Evolutionary conservation across 2,888 invertebrate genomes (phyloP), one percentile per base, ranked within the genome.

Genomic region (Folsomia manolachei): DNA sequence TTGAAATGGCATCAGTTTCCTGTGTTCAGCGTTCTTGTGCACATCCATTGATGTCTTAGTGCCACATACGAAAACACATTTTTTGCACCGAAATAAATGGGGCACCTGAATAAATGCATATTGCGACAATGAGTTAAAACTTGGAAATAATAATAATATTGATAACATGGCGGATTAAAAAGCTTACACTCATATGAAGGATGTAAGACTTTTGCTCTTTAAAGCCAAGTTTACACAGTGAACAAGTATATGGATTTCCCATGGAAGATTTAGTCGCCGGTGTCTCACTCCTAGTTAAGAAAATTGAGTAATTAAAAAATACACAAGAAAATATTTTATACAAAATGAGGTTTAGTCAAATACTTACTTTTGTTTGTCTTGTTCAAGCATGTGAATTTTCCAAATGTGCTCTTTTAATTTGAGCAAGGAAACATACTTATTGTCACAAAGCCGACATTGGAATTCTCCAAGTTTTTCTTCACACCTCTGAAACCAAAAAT

Each of bases 341-440:
- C 4, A 23, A n/a, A n/a, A n/a, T n/a, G n/a, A n/a, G n/a, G n/a
- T n/a, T n/a, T n/a, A n/a, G n/a, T n/a, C n/a, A n/a, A n/a, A n/a
- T n/a, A 63, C 24, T 25, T 63, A 63, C 24, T 25, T 66, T 56
- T 21, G 23, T 52, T n/a, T 66, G 2, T 23, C 27, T 4, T 64
- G 14, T 27, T 9, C 51, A 2, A 39, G 19, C 65, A 27, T 23
- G 21, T 66, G 51, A 66, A 51, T 23, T 23, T 52, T 39, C 65
- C 65, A 66, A 51, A 66, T 27, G 52, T 66, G 65, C 65, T 66
- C 65, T 23, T 66, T 66, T 7, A 66, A 23, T 23, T 66, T 66
- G 18, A 66, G 39, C 21, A 66, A 23, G 4, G 65, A 39, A 39
- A 39, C 39, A 9, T 39, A 39, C 39, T 39, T 39, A 66, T 52